These are phyloP conservation scores for Tetragnatha montana DNA, from an alignment of 2,888 invertebrate species.

Conservation along the genomic window DNA sequence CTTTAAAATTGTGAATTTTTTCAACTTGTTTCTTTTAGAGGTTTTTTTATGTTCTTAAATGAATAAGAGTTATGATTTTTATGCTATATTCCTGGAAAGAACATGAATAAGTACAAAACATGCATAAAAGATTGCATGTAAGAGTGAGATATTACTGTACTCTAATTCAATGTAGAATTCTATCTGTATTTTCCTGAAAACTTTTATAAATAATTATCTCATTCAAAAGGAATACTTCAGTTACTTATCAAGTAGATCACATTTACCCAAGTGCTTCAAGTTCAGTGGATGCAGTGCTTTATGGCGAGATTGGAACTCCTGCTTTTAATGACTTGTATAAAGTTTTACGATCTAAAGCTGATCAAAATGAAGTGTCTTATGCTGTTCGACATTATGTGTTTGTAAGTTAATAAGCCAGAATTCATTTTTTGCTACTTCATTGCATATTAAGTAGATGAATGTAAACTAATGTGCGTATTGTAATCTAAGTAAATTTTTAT, in stretches of 20 bases:
- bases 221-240: conserved; percentile 76
- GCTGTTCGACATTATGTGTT: conserved; percentile 90
- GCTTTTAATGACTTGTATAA: conserved; percentile 86
- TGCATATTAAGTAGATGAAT: neutral
- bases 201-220: conserved; percentile 10
- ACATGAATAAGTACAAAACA: too few species aligned
- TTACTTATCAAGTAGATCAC: conserved; percentile 88
- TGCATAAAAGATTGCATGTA: too few species aligned
- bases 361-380: conserved; percentile 86
- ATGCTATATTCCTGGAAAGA: too few species aligned
- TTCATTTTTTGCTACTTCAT: neutral
- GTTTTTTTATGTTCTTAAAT: too few species aligned
- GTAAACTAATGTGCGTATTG: neutral
- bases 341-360: conserved; percentile 82
- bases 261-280: conserved; percentile 84
- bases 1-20: too few species aligned
- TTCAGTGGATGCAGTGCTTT: conserved; percentile 81
- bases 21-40: too few species aligned
- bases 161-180: neutral
- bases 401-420: conserved; percentile 77
- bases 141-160: too few species aligned
- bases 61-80: too few species aligned
- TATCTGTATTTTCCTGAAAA: neutral
- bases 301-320: conserved; percentile 89
- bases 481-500: neutral